Evolutionary conservation across 2,113 vertebrate genomes (phyloP).

Genomic region (Cyanocitta stelleri): DNA sequence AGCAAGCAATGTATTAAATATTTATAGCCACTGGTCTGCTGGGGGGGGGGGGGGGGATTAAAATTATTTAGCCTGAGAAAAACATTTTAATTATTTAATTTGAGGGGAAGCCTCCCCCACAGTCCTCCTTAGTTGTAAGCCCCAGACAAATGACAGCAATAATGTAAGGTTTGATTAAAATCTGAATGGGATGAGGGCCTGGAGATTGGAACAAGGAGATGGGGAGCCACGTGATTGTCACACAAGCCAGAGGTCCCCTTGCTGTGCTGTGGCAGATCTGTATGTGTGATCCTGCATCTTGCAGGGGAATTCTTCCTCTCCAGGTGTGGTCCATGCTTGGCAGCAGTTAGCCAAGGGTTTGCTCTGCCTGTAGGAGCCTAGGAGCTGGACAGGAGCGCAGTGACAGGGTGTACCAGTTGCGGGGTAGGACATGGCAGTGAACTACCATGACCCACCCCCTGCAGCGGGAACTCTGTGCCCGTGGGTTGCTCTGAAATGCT

Average conservation of each 20-base stretch:
- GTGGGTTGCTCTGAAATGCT: background rate
- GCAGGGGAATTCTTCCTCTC: background rate
- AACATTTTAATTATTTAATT: constrained; percentile 65
- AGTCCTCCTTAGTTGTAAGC: background rate
- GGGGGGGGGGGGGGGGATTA: background rate
- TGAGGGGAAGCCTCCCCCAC: background rate
- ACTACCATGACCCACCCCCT: rapidly evolving
- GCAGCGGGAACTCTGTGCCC: background rate
- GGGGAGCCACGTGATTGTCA: background rate
- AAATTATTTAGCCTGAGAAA: constrained; percentile 25
- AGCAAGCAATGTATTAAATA: constrained; percentile 26
- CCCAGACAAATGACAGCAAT: background rate
- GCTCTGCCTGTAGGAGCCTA: background rate
- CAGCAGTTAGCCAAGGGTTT: background rate
- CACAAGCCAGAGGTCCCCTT: background rate
- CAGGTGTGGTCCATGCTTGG: background rate
- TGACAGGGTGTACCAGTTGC: too few species aligned
- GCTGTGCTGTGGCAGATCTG: background rate
- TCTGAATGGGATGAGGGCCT: background rate
- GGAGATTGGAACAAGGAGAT: background rate
- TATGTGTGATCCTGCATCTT: background rate
- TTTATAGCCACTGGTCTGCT: constrained; percentile 15
- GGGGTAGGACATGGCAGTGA: background rate
- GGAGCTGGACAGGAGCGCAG: background rate
- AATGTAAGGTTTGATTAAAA: constrained; percentile 36